Conservation (phyloP, 2,888 invertebrate genomes). For the Eurytoma adleriae region DNA sequence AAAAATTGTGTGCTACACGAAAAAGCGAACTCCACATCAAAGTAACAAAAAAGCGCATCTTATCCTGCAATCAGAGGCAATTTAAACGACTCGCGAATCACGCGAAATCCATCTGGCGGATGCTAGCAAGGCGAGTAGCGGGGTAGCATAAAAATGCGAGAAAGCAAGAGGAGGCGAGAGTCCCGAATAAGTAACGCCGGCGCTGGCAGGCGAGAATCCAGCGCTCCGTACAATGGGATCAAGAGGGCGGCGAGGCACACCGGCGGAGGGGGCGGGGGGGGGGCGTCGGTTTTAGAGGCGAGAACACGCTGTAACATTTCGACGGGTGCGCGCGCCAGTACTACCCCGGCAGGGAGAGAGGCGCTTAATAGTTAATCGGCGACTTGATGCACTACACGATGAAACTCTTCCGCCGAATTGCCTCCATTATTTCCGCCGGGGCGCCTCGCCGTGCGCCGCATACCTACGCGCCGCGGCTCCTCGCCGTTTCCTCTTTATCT, state of each 20-base stretch:
- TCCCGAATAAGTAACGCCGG: constrained; percentile 10
- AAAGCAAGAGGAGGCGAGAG: neutral
- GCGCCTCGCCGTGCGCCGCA: constrained; percentile 7
- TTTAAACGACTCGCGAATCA: neutral
- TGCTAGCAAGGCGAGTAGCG: neutral
- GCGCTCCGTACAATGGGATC: constrained; percentile 20
- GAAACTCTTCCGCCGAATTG: constrained; percentile 57
- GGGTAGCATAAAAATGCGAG: neutral
- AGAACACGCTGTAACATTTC: constrained; percentile 41
- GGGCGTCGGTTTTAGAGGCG: neutral
- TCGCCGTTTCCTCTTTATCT: neutral
- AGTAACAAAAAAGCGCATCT: too few species aligned
- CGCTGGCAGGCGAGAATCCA: constrained; percentile 21
- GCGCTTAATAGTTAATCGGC: constrained; percentile 51
- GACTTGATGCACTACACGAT: constrained; percentile 58
- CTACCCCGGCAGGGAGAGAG: neutral
- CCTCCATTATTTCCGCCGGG: constrained; percentile 57
- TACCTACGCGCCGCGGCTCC: neutral
- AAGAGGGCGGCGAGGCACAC: neutral
- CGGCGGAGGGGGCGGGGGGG: neutral
- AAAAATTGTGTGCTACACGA: too few species aligned
- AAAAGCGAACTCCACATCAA: too few species aligned
- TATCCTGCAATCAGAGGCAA: neutral
- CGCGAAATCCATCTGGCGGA: neutral
- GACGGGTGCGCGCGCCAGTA: neutral